These are phyloP conservation scores for Psephotus haematonotus DNA, from an alignment of 2,113 vertebrate species.

Conservation along the genomic window DNA sequence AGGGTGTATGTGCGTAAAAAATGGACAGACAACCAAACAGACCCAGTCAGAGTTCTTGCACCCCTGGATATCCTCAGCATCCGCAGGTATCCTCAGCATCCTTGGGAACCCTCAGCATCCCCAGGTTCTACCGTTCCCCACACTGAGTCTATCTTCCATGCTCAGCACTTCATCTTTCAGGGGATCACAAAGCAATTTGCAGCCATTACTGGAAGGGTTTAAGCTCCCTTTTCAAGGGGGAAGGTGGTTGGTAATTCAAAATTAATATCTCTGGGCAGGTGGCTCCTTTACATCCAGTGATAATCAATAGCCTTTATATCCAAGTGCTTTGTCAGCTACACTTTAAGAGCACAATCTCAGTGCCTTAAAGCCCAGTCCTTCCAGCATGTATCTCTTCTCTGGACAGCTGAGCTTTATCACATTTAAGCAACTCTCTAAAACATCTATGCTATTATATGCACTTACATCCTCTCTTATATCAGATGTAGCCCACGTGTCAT, in stretches of 20 bases:
- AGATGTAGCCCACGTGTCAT: not conserved
- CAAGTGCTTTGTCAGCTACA: not conserved
- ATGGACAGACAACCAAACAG: rapidly evolving
- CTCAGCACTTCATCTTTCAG: not conserved
- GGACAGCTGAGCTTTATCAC: not conserved
- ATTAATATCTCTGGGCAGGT: not conserved
- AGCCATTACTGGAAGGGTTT: not conserved
- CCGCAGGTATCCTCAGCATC: not conserved
- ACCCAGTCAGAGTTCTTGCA: not conserved
- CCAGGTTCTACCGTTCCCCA: not conserved
- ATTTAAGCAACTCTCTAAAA: not conserved
- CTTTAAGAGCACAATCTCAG: not conserved
- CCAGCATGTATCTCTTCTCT: not conserved
- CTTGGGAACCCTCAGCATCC: not conserved
- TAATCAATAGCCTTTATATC: not conserved
- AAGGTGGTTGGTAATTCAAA: not conserved
- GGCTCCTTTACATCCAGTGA: not conserved
- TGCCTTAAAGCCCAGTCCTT: not conserved
- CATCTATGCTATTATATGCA: not conserved
- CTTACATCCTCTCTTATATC: not conserved
- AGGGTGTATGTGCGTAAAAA: not conserved
- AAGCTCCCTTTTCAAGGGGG: not conserved
- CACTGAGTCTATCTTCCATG: not conserved
- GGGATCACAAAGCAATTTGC: not conserved
- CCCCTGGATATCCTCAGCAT: not conserved